These are phyloP conservation scores for Hydropsyche tenuis DNA, from an alignment of 1,140 invertebrate genomes.

Conservation along the genomic window DNA sequence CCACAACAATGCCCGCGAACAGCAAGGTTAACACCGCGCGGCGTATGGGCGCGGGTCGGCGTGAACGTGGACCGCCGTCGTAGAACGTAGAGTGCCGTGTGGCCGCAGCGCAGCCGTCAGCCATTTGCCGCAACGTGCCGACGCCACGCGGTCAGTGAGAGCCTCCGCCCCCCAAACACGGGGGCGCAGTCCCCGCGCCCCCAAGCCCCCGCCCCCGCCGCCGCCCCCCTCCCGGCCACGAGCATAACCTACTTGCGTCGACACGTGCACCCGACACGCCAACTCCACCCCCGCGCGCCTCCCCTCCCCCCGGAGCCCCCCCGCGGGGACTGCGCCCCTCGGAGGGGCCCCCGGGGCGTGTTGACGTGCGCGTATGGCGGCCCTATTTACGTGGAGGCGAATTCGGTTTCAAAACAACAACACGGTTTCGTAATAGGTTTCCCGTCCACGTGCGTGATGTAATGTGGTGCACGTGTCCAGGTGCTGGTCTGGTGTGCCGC, in stretches of 20 bases:
- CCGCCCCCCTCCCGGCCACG: conserved; percentile 4
- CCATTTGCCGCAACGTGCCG: conserved; percentile 1
- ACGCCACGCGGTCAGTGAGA: not conserved
- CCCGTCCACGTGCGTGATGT: not conserved
- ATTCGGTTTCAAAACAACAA: too few species aligned
- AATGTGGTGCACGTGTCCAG: not conserved
- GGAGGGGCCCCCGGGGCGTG: not conserved
- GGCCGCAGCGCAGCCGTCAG: not conserved
- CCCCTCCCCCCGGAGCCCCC: not conserved
- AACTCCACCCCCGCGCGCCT: not conserved
- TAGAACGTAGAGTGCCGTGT: conserved; percentile 3
- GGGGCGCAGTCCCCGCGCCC: not conserved
- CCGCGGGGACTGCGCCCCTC: not conserved
- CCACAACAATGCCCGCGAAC: too few species aligned
- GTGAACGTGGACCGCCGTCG: not conserved
- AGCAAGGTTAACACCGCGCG: not conserved
- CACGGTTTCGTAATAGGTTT: too few species aligned
- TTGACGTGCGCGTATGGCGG: not conserved
- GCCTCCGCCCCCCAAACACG: not conserved
- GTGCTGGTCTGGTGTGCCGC: too few species aligned
- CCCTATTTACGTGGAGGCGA: not conserved
- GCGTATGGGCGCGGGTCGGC: not conserved
- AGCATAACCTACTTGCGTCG: conserved; percentile 22
- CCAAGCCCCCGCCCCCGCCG: not conserved
- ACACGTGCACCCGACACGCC: not conserved